Percentiles rank a stretch among this genome's conserved stretches.
phyloP scores from a whole-genome alignment of 2,888 invertebrate genomes.

The Fragum fragum region DNA sequence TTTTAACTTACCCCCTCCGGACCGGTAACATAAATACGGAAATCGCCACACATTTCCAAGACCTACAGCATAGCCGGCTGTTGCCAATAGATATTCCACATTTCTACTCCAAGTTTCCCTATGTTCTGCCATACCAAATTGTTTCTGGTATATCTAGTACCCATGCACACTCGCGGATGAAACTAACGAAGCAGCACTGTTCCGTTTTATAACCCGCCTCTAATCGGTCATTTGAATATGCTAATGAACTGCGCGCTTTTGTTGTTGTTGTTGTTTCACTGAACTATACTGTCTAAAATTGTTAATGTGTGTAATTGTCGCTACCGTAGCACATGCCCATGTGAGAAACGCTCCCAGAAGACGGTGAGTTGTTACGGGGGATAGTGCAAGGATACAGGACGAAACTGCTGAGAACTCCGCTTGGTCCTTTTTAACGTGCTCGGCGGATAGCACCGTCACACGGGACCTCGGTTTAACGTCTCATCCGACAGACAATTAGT shows the following conservation, averaged over 20 bases:
- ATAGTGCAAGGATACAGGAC: too few species aligned
- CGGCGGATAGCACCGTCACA: too few species aligned
- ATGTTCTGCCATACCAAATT: slow-evolving; percentile 45
- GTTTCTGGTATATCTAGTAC: background rate
- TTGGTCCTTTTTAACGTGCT: too few species aligned
- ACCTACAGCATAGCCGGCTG: slow-evolving; percentile 79
- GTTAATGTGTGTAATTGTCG: too few species aligned
- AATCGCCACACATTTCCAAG: slow-evolving; percentile 81
- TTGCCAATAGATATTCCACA: slow-evolving; percentile 77
- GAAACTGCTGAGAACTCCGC: too few species aligned
- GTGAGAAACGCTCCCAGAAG: too few species aligned
- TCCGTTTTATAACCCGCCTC: slow-evolving; percentile 17
- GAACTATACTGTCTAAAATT: too few species aligned
- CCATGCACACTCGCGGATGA: background rate
- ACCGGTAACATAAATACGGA: slow-evolving; percentile 77
- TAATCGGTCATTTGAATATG: slow-evolving; percentile 7
- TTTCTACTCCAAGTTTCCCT: slow-evolving; percentile 77
- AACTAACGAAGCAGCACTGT: background rate
- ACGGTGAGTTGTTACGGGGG: too few species aligned
- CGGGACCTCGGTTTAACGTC: too few species aligned
- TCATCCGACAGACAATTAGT: too few species aligned
- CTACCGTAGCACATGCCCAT: too few species aligned
- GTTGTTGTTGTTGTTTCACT: background rate
- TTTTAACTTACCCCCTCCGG: slow-evolving; percentile 75
- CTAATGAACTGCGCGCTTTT: slow-evolving; percentile 9